Evolutionary conservation across 2,888 invertebrate genomes (phyloP), one percentile per base, ranked within the genome.

Genomic region (Nebria salina): DNA sequence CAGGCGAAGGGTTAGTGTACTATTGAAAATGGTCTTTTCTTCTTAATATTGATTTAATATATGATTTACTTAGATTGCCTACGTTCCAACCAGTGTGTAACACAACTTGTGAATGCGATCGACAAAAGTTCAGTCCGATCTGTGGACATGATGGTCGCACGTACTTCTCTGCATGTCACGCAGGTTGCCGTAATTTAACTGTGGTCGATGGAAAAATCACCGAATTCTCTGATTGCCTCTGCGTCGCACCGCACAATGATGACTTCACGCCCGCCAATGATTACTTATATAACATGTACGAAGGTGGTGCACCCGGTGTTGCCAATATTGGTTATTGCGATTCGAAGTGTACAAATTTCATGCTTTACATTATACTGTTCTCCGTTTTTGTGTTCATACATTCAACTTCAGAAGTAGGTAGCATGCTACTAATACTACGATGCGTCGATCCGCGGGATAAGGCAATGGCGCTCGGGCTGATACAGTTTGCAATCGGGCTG

Each of bases 401-500:
- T 89, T 97, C 97, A 83, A 97, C 96, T 77, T 96, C 96, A 54
- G 97, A 97, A 89, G 97, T 97, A 75, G 97, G 97, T 82, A 95
- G 96, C 75, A 97, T 97, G 93, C 89, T 97, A 85, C 91, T 97
- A 83, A 97, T 97, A 82, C 93, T 97, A 88, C 93, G 97, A 77
- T 97, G 97, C 88, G 97, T 97, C 13, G 96, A 97, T 88, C 96
- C 96, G 65, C 92, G 94, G 90, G 97, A 97, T 88, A 97, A 97
- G 89, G 96, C 97, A 78, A 97, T 97, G 97, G 97, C 97, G 82
- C 92, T 97, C 89, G 97, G 97, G 42, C 93, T 97, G 86, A 97
- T 97, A 87, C 96, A 97, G 89, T 97, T 97, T 89, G 97, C 97
- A 81, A 97, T 97, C 84, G 97, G 97, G 82, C 91, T 97, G 84